phyloP scores from a whole-genome alignment of 2,113 vertebrate species.

The Thalassoma bifasciatum region DNA sequence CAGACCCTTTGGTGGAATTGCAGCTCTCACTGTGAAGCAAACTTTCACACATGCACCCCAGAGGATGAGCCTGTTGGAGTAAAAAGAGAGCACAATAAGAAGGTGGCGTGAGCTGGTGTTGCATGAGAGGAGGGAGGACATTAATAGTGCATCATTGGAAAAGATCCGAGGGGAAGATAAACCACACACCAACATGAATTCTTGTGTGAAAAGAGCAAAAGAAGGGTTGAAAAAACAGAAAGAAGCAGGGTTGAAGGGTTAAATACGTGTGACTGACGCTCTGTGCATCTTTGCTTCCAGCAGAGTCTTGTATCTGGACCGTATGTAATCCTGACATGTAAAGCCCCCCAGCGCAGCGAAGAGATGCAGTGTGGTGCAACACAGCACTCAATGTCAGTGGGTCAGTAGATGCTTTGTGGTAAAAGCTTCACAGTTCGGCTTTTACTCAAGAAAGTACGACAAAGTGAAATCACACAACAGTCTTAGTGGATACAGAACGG shows the following conservation, averaged over 20 bases:
- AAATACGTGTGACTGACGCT: conserved; percentile 6
- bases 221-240: too few species aligned
- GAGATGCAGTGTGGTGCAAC: conserved; percentile 15
- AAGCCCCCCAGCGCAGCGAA: conserved; percentile 20
- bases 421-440: not conserved
- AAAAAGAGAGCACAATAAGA: not conserved
- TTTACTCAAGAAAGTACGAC: not conserved
- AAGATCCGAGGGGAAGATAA: not conserved
- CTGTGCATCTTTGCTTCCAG: conserved; percentile 28
- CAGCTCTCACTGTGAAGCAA: not conserved
- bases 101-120: conserved; percentile 2
- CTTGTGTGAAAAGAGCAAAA: not conserved
- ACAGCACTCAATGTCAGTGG: conserved; percentile 20
- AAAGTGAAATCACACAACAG: not conserved
- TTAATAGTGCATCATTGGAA: conserved; percentile 2
- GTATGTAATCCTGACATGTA: conserved; percentile 41
- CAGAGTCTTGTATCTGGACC: conserved; percentile 30
- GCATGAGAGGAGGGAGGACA: conserved; percentile 4
- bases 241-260: not conserved
- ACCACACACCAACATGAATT: not conserved
- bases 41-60: not conserved
- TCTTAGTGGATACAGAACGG: not conserved
- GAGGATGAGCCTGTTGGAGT: conserved; percentile 15
- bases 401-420: not conserved
- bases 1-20: not conserved